Percentiles rank a stretch among this genome's conserved stretches.
These are phyloP conservation scores for Autographa pulchrina DNA, from an alignment of 2,888 invertebrate species.

Conservation along the genomic window DNA sequence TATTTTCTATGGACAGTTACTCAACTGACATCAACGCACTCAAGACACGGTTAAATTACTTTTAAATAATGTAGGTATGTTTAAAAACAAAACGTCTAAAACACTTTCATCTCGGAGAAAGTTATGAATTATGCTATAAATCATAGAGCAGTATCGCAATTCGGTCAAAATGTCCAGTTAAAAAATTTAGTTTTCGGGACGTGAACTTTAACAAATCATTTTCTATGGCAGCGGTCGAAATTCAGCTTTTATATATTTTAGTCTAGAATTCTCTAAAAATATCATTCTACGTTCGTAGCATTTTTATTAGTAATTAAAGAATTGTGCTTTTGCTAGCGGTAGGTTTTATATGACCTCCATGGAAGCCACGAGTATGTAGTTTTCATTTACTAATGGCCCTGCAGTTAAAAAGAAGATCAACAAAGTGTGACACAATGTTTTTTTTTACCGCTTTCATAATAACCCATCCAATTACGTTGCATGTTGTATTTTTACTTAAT, in stretches of 20 bases:
- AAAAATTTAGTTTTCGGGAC: neutral
- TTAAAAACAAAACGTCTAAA: neutral
- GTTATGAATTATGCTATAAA: slow-evolving; percentile 8
- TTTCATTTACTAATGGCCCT: slow-evolving; percentile 53
- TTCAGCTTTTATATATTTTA: neutral
- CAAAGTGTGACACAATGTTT: slow-evolving; percentile 40
- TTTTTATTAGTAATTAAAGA: slow-evolving; percentile 13
- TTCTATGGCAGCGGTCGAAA: neutral
- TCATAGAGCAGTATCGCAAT: slow-evolving; percentile 10
- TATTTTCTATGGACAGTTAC: neutral
- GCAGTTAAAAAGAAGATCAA: slow-evolving; percentile 41
- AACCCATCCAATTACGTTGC: slow-evolving; percentile 38
- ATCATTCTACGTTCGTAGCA: neutral
- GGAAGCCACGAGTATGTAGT: slow-evolving; percentile 21
- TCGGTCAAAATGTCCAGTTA: slow-evolving; percentile 5
- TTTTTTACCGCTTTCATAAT: slow-evolving; percentile 32
- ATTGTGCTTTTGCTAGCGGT: neutral
- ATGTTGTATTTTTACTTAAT: neutral
- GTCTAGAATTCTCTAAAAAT: neutral
- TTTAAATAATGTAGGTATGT: neutral
- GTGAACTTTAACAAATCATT: slow-evolving; percentile 5
- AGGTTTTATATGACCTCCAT: slow-evolving; percentile 11
- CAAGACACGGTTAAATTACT: neutral
- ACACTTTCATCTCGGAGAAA: neutral
- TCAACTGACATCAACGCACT: neutral